Evolutionary conservation across 2,888 invertebrate species (phyloP).

Genomic region (Slavum lentiscoides): DNA sequence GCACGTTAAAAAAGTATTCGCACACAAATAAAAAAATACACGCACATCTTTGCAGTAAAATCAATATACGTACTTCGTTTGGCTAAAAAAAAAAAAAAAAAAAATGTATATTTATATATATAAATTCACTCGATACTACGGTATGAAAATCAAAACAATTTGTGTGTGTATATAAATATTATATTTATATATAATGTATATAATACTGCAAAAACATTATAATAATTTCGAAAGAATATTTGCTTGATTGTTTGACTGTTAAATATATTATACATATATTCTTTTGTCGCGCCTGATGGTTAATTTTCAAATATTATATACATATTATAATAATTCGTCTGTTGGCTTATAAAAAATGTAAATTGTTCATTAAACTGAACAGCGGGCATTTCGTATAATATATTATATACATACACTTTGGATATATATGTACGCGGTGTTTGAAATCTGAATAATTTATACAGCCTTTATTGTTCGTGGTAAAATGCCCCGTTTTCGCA

Average conservation of each 20-base stretch:
- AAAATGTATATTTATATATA: no score
- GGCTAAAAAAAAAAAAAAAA: no score
- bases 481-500: constrained; percentile 47
- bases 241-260: constrained; percentile 33
- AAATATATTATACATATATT: not conserved
- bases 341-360: constrained; percentile 48
- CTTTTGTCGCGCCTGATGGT: constrained; percentile 10
- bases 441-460: constrained; percentile 51
- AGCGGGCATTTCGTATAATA: constrained; percentile 38
- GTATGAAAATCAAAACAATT: not conserved
- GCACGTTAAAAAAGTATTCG: no score
- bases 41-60: no score
- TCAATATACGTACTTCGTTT: no score
- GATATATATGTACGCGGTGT: constrained; percentile 25
- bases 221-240: not conserved
- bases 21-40: no score
- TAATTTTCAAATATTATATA: constrained; percentile 33
- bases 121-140: not conserved
- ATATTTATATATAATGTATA: not conserved
- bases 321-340: constrained; percentile 6
- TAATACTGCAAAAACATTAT: constrained; percentile 7
- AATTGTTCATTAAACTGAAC: constrained; percentile 50
- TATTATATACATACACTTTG: constrained; percentile 49
- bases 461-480: constrained; percentile 45
- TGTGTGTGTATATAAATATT: not conserved